phyloP scores from a whole-genome alignment of 1,140 invertebrate genomes.

The Atta texana region DNA sequence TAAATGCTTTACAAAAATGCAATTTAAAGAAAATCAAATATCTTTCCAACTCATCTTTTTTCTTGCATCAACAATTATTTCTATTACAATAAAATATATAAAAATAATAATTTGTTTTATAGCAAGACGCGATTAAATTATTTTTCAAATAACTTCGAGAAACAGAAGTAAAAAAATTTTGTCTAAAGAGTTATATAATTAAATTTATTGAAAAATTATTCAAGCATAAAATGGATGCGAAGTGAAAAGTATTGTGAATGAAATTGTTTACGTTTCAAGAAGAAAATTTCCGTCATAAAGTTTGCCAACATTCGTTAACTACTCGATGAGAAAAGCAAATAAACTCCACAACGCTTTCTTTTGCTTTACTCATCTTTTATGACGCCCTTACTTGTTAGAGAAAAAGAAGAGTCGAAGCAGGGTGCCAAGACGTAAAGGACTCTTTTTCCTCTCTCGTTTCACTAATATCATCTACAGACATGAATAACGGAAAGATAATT shows the following conservation, averaged over 20 bases:
- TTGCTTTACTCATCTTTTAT: slow-evolving; percentile 8
- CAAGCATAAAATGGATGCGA: background rate
- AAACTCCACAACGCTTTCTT: slow-evolving; percentile 53
- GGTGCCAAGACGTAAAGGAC: slow-evolving; percentile 11
- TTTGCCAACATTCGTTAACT: slow-evolving; percentile 52
- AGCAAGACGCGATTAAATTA: background rate
- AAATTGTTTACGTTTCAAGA: slow-evolving; percentile 36
- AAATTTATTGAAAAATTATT: slow-evolving; percentile 48
- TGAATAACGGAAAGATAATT: background rate
- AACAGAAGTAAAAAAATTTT: slow-evolving; percentile 13
- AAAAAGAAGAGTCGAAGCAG: slow-evolving; percentile 15
- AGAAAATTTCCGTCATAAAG: slow-evolving; percentile 40
- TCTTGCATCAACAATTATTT: background rate
- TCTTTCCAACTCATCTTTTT: slow-evolving; percentile 36
- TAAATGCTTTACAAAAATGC: background rate
- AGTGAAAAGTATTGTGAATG: background rate
- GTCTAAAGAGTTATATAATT: background rate
- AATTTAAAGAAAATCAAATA: background rate
- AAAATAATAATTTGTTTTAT: too few species aligned
- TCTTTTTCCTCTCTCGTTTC: slow-evolving; percentile 28
- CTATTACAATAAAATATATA: background rate
- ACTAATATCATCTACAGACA: slow-evolving; percentile 50
- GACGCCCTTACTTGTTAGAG: slow-evolving; percentile 1
- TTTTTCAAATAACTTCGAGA: background rate
- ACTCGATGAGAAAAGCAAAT: slow-evolving; percentile 55